Percentiles rank a stretch among this genome's conserved stretches.
Evolutionary conservation across 2,113 vertebrate genomes (phyloP).

Genomic region (Pipa parva): DNA sequence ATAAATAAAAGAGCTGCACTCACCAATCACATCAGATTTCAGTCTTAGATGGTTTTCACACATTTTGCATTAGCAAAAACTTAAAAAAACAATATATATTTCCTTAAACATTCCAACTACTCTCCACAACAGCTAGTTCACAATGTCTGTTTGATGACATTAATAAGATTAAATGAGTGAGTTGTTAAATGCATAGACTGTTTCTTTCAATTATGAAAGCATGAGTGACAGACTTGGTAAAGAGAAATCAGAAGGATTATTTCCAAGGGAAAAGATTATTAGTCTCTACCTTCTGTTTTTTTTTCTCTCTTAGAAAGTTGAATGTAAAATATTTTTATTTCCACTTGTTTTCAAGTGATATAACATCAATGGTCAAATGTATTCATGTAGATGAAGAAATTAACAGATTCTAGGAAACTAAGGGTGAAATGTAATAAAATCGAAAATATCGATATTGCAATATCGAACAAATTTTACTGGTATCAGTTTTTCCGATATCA

Average conservation of each 20-base stretch:
- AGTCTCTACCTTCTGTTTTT: not conserved
- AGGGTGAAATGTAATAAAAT: no score
- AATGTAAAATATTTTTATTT: no score
- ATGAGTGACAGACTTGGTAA: slow-evolving; percentile 49
- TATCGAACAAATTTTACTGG: no score
- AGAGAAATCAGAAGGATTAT: slow-evolving; percentile 30
- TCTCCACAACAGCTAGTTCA: slow-evolving; percentile 52
- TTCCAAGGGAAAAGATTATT: slow-evolving; percentile 13
- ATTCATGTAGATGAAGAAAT: not conserved
- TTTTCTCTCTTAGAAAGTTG: slow-evolving; percentile 2
- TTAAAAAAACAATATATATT: slow-evolving; percentile 46
- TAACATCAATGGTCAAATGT: not conserved
- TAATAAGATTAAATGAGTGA: slow-evolving; percentile 75
- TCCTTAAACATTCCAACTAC: slow-evolving; percentile 45
- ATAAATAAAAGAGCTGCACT: slow-evolving; percentile 47
- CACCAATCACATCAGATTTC: slow-evolving; percentile 74
- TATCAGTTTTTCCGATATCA: no score
- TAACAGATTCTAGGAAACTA: no score
- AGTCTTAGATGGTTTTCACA: slow-evolving; percentile 64
- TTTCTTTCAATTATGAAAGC: slow-evolving; percentile 64
- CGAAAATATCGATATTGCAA: no score
- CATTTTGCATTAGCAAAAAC: slow-evolving; percentile 56
- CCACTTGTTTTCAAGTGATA: not conserved
- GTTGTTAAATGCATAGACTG: slow-evolving; percentile 64
- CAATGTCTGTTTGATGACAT: slow-evolving; percentile 61